These are phyloP conservation scores for Uloborus plumipes DNA, from an alignment of 2,888 invertebrate genomes.

Conservation along the genomic window DNA sequence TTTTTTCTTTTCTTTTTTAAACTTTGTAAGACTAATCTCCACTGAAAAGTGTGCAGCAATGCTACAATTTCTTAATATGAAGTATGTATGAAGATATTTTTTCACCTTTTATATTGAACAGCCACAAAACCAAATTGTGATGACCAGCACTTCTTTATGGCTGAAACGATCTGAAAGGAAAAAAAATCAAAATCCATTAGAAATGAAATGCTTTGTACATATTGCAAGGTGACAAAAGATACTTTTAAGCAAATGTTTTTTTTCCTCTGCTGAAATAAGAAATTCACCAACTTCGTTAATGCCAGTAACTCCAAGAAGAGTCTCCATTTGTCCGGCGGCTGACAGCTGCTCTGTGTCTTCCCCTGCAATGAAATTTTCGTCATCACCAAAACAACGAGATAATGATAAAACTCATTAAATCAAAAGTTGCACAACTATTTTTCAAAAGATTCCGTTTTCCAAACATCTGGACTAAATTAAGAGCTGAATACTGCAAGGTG, in stretches of 20 bases:
- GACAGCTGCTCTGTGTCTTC: slow-evolving; percentile 86
- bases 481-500: too few relatives aligned
- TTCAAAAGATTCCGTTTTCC: not conserved
- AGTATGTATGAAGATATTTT: too few relatives aligned
- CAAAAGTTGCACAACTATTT: not conserved
- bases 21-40: too few relatives aligned
- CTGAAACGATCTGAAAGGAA: slow-evolving; percentile 25
- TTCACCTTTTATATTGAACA: slow-evolving; percentile 48
- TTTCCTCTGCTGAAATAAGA: not conserved
- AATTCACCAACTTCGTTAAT: slow-evolving; percentile 35
- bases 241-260: not conserved
- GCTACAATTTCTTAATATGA: too few relatives aligned
- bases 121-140: slow-evolving; percentile 36
- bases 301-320: slow-evolving; percentile 79
- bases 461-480: too few relatives aligned
- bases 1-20: too few relatives aligned
- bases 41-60: too few relatives aligned
- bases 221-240: not conserved
- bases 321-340: slow-evolving; percentile 87
- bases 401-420: not conserved
- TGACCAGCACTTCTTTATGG: slow-evolving; percentile 38
- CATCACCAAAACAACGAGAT: not conserved
- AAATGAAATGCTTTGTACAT: too few relatives aligned
- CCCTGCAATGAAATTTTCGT: slow-evolving; percentile 74
- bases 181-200: not conserved